Base-by-base conservation (phyloP, 2,113 vertebrate genomes). In the Dicentrarchus labrax region DNA sequence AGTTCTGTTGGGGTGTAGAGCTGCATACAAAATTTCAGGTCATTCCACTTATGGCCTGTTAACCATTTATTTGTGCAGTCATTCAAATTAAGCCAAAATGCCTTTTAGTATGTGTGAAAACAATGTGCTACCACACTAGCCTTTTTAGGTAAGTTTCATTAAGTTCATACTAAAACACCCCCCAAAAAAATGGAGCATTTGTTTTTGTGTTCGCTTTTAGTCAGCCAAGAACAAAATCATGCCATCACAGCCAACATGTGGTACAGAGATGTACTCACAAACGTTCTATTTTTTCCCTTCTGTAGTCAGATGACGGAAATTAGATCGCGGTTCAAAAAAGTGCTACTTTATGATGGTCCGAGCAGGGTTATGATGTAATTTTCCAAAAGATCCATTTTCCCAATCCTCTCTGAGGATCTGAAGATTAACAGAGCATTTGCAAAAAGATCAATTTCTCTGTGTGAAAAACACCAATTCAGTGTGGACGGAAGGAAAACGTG, bases 21-120 rank as follows among this genome's bases (percentile, higher is more conserved):
- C 67, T 43, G 77, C 45, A 30, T 70, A 67, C 60, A 76, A n/a
- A n/a, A 70, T 83, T 72, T 62, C 60, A 89, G 83, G 83, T 89
- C 85, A 64, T 76, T 85, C 65, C 83, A 81, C 67, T 91, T 85
- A 51, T 12, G 78, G 68, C 82, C 72, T 56, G 41, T 91, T 91
- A 91, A 80, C 62, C 71, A 66, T 84, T 72, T 57, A 68, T 48
- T 80, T 67, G 75, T 82, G 80, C 74, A 48, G 75, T 65, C 9
- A 38, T 60, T 38, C 5, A 70, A 16, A 59, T 38, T 50, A 4
- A 72, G 36, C 0, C 11, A 48, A 15, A 71, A 71, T 48, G 13
- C 13, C 17, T 22, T 50, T 67, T 36, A 62, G 36, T 15, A 48
- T 17, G 30, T 60, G 9, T 69, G 30, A 41, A 57, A 66, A 30